phyloP scores from a whole-genome alignment of 2,797 vertebrate species.

The Acridotheres tristis region DNA sequence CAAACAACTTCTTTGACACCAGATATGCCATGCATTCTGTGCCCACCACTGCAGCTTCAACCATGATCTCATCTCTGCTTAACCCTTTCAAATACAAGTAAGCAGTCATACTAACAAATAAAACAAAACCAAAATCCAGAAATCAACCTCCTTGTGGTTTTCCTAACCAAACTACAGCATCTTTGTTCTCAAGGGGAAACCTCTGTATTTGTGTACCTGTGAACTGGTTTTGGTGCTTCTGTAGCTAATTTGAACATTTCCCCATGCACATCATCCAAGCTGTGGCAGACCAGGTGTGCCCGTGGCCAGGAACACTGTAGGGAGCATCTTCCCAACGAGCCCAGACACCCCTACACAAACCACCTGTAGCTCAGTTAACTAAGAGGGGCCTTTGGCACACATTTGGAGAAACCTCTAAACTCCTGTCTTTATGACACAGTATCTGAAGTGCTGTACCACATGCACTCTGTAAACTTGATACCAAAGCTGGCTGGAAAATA shows the following conservation, averaged over 20 bases:
- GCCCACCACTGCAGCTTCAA: not conserved
- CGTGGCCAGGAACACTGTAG: not conserved
- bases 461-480: not conserved
- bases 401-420: not conserved
- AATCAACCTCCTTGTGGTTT: not conserved
- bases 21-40: not conserved
- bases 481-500: not conserved
- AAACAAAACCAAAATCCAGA: constrained; percentile 1
- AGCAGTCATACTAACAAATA: not conserved
- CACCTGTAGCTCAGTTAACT: not conserved
- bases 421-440: not conserved
- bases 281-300: not conserved
- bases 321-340: not conserved
- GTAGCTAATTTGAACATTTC: not conserved
- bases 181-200: not conserved
- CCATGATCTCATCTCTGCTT: not conserved
- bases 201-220: not conserved
- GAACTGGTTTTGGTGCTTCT: not conserved
- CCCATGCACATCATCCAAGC: not conserved
- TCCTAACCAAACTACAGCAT: not conserved
- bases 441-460: not conserved
- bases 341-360: not conserved
- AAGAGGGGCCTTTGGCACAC: not conserved
- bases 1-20: not conserved
- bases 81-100: not conserved